Evolutionary conservation across 2,888 invertebrate genomes (phyloP).

Genomic region (Pandemis corylana): DNA sequence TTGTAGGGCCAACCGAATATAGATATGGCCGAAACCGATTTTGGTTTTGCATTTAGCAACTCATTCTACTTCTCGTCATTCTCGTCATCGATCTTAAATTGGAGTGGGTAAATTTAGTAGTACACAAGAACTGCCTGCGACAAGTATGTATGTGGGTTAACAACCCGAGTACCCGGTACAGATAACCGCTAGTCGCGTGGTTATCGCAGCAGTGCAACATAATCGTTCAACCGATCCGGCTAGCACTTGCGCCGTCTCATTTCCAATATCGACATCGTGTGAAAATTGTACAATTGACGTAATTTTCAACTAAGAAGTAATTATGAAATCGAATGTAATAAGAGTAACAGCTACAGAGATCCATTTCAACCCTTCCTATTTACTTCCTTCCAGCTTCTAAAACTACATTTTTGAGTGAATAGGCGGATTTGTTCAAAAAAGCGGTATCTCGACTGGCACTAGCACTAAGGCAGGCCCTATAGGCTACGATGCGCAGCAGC

Average conservation of each 20-base stretch:
- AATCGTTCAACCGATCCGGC: slow-evolving; percentile 30
- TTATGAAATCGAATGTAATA: not conserved
- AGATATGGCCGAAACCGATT: not conserved
- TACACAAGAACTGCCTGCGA: slow-evolving; percentile 15
- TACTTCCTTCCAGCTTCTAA: not conserved
- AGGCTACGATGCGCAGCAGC: too few relatives aligned
- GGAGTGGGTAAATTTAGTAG: slow-evolving; percentile 5
- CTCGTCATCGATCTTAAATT: not conserved
- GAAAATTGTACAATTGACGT: not conserved
- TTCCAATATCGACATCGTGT: not conserved
- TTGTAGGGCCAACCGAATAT: not conserved
- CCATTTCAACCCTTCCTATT: not conserved
- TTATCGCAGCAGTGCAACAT: slow-evolving; percentile 33
- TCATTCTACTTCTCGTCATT: not conserved
- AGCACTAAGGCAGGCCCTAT: too few relatives aligned
- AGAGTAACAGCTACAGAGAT: not conserved
- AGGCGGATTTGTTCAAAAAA: too few relatives aligned
- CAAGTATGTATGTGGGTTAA: slow-evolving; percentile 54
- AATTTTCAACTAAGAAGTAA: too few relatives aligned
- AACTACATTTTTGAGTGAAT: too few relatives aligned
- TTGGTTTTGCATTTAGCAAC: not conserved
- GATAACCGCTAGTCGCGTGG: slow-evolving; percentile 53
- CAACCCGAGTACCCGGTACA: slow-evolving; percentile 47
- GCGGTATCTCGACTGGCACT: too few relatives aligned
- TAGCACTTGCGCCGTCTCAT: slow-evolving; percentile 12